Percentiles rank a stretch among this genome's conserved stretches.
Evolutionary conservation across 2,888 invertebrate species (phyloP).

Genomic region (Luperina nickerlii): DNA sequence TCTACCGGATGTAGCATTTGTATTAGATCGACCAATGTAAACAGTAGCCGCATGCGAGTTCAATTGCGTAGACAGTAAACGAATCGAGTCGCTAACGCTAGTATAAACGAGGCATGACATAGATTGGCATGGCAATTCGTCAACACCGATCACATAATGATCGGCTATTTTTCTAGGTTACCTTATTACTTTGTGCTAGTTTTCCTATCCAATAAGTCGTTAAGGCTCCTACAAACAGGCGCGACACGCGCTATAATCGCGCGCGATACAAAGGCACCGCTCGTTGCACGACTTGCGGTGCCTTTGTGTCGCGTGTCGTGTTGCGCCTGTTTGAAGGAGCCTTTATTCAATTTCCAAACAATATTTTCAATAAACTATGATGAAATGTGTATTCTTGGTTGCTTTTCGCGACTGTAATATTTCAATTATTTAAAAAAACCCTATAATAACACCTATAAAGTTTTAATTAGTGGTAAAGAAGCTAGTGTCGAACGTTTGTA

Average conservation of each 20-base stretch:
- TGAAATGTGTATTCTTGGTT: not conserved
- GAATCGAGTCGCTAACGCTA: constrained; percentile 21
- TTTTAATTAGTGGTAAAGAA: constrained; percentile 12
- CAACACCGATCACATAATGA: constrained; percentile 30
- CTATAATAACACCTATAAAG: not conserved
- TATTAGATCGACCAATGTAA: constrained; percentile 27
- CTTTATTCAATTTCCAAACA: not conserved
- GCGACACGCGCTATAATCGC: no score
- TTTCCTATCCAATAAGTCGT: not conserved
- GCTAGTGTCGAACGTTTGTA: not conserved
- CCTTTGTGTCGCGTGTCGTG: no score
- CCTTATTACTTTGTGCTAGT: constrained; percentile 6
- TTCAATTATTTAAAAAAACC: not conserved
- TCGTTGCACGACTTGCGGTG: no score
- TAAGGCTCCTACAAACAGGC: no score
- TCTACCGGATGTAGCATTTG: constrained; percentile 35
- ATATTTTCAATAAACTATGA: not conserved
- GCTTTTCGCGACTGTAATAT: constrained; percentile 1
- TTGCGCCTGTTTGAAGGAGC: no score
- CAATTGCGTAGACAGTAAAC: constrained; percentile 23
- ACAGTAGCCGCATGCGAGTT: constrained; percentile 23
- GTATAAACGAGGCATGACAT: constrained; percentile 33
- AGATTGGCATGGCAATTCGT: constrained; percentile 27
- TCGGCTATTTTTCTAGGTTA: constrained; percentile 4
- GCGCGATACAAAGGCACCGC: no score